Evolutionary conservation across 1,140 invertebrate species (phyloP).

Genomic region (Drosophila sturtevanti): DNA sequence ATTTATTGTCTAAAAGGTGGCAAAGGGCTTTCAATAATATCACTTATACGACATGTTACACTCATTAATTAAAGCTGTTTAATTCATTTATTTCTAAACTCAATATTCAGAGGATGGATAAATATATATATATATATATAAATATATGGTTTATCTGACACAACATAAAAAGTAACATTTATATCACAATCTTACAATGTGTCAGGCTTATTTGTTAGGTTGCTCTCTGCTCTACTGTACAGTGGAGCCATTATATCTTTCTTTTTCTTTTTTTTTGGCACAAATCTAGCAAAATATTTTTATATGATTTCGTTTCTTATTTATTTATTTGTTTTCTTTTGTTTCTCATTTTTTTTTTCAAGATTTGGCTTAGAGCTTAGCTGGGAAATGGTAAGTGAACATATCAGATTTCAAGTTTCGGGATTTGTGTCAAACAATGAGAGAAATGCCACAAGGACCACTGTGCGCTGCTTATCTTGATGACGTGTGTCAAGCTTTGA

Average conservation of each 20-base stretch:
- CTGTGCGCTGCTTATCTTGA: constrained; percentile 40
- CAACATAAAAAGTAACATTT: neutral
- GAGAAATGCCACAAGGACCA: constrained; percentile 8
- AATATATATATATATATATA: too few species aligned
- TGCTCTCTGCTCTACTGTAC: neutral
- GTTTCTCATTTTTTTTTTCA: neutral
- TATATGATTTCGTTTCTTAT: constrained; percentile 2
- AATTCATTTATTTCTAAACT: too few species aligned
- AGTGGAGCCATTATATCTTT: neutral
- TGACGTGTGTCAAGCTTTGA: constrained; percentile 32
- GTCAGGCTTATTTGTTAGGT: neutral
- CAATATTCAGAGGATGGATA: too few species aligned
- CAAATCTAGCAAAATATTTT: too few species aligned
- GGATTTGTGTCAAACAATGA: constrained; percentile 11
- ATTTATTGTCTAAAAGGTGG: too few species aligned
- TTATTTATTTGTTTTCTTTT: neutral
- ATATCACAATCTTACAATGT: neutral
- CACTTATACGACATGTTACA: too few species aligned
- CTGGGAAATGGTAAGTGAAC: constrained; percentile 1
- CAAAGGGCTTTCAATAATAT: too few species aligned
- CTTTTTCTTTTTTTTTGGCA: neutral
- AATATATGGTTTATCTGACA: neutral
- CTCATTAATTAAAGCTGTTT: too few species aligned
- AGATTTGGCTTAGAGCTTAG: constrained; percentile 3
- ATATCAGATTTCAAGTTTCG: constrained; percentile 5